Conservation (phyloP, 1,140 invertebrate genomes). For the Plutomurus gul region DNA sequence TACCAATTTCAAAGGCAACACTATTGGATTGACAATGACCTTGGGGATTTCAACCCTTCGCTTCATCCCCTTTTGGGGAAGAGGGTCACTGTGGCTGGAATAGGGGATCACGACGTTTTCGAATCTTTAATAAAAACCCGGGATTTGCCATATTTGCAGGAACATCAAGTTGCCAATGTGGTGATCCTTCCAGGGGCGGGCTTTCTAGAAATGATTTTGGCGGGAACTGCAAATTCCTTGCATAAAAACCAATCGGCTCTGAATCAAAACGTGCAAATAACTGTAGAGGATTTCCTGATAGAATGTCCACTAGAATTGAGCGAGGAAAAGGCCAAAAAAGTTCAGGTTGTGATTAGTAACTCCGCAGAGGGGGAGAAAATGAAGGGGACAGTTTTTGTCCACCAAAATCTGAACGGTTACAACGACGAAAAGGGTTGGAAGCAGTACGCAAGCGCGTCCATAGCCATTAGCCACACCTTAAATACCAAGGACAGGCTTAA, state of each 20-base stretch:
- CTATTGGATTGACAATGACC: neutral
- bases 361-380: neutral
- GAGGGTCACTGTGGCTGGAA: neutral
- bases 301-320: neutral
- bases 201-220: neutral
- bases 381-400: neutral
- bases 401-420: neutral
- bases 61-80: slow-evolving; percentile 13
- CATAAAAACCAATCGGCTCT: neutral
- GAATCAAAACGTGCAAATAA: no score
- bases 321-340: neutral
- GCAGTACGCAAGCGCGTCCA: neutral
- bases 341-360: neutral
- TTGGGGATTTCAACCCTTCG: neutral
- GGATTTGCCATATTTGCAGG: slow-evolving; percentile 1
- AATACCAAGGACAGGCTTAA: no score
- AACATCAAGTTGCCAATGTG: slow-evolving; percentile 8
- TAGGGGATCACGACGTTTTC: neutral
- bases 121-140: neutral
- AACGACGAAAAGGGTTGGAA: neutral
- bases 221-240: neutral
- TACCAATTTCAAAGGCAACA: slow-evolving; percentile 33
- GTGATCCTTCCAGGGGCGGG: slow-evolving; percentile 10
- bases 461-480: neutral
- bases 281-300: neutral